phyloP scores from a whole-genome alignment of 2,113 vertebrate genomes.

The Zosterops hypoxanthus region DNA sequence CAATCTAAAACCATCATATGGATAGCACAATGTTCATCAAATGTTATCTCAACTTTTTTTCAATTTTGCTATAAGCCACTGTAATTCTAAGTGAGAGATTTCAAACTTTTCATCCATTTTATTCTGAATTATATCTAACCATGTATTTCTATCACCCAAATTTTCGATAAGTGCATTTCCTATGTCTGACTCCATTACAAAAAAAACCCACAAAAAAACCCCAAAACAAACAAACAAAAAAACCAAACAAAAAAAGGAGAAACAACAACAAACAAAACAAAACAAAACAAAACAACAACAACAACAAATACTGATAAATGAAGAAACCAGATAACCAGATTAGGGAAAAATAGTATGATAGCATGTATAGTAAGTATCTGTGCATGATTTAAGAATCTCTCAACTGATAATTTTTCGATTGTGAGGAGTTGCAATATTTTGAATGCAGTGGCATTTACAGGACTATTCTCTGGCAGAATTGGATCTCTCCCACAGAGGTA shows the following conservation, averaged over 20 bases:
- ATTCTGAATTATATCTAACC: slow-evolving; percentile 40
- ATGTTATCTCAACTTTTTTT: neutral
- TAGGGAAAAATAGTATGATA: neutral
- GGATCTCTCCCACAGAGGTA: neutral
- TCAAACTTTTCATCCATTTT: slow-evolving; percentile 48
- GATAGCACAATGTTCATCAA: slow-evolving; percentile 36
- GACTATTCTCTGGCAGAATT: neutral
- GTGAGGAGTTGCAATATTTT: neutral
- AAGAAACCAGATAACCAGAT: neutral
- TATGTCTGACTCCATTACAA: neutral
- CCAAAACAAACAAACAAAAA: no score
- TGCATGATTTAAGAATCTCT: neutral
- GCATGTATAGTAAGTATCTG: neutral
- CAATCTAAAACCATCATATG: slow-evolving; percentile 3
- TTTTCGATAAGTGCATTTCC: neutral
- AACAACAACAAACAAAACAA: no score
- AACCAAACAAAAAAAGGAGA: no score
- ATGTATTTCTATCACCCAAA: neutral
- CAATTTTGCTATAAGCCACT: neutral
- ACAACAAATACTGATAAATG: neutral
- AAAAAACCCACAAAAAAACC: no score
- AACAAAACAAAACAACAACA: no score
- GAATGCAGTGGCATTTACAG: neutral
- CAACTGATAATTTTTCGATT: neutral
- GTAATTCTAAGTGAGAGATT: slow-evolving; percentile 6